Base-by-base conservation (phyloP, 2,797 vertebrate genomes). In the Esox masquinongy region DNA sequence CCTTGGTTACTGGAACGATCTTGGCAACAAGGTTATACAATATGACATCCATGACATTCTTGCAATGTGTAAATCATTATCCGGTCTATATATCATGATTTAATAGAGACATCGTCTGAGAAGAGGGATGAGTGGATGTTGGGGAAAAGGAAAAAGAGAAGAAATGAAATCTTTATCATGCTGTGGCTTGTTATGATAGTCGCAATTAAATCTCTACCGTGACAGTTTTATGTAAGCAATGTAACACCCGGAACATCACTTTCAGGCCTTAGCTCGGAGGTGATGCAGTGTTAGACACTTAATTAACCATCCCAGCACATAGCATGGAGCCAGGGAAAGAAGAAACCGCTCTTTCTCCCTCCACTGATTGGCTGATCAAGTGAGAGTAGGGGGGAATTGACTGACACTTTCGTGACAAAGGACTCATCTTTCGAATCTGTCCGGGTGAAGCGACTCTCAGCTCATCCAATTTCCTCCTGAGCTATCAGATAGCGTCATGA, bases 351-450 rank as follows among this genome's bases (percentile, higher is more conserved):
- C 81, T 69, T 67, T 68, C 76, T 47, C 56, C 84, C 85, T 91
- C 43, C 43, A 91, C 90, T 91, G 90, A 92, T 90, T 86, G 86
- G 83, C 87, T 90, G 88, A 85, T 88, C 83, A 90, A 90, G 88
- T 91, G 86, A 92, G 85, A 89, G 90, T 80, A 72, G 85, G 85
- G 86, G 71, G 74, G 74, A 92, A 93, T 91, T 92, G 92, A 93
- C 92, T 92, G 93, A 93, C 93, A 91, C 89, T 88, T 85, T 80
- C 84, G 92, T 93, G 90, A 93, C 89, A 94, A 92, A 93, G 90
- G 93, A 94, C 93, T 94, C 94, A 94, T 94, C 94, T 92, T 92
- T 94, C 90, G 92, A 93, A 94, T 94, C 93, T 91, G 87, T 86
- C 70, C 78, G 86, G 89, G 86, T 89, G 88, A 82, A 91, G 84